Evolutionary conservation across 2,797 vertebrate species (phyloP).

Genomic region (Bucorvus abyssinicus): DNA sequence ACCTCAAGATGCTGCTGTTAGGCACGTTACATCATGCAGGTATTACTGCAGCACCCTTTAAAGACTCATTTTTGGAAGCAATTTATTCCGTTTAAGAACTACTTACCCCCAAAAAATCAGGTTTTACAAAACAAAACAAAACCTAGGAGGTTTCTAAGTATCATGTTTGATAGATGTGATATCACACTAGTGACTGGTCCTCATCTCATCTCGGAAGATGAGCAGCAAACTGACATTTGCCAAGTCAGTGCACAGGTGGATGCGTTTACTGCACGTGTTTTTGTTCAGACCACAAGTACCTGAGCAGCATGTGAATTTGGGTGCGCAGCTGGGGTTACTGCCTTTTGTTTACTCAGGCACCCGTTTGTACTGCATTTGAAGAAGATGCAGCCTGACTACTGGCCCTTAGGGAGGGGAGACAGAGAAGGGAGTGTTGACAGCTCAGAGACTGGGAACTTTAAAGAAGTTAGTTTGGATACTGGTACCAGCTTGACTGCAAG

Average conservation of each 20-base stretch:
- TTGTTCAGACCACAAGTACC: conserved; percentile 31
- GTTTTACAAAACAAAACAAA: not conserved
- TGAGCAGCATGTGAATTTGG: not conserved
- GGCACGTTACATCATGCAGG: not conserved
- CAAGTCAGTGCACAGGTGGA: rapidly evolving
- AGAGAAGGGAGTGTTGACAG: not conserved
- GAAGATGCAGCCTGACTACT: conserved; percentile 1
- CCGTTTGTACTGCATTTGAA: not conserved
- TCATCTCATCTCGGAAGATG: not conserved
- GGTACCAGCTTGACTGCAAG: not conserved
- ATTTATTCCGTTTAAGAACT: not conserved
- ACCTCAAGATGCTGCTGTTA: not conserved
- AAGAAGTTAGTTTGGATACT: not conserved
- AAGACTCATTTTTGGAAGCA: not conserved
- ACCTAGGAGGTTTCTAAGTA: not conserved
- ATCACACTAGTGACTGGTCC: not conserved
- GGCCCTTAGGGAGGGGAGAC: not conserved
- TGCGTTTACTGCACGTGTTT: not conserved
- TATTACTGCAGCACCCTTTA: not conserved
- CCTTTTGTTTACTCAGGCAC: not conserved
- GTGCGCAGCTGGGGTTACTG: conserved; percentile 50
- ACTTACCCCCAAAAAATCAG: not conserved
- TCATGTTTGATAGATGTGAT: not conserved
- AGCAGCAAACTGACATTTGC: not conserved
- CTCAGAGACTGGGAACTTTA: not conserved